Evolutionary conservation across 2,113 vertebrate genomes (phyloP), one percentile per base, ranked within the genome.

Genomic region (Neotoma lepida): DNA sequence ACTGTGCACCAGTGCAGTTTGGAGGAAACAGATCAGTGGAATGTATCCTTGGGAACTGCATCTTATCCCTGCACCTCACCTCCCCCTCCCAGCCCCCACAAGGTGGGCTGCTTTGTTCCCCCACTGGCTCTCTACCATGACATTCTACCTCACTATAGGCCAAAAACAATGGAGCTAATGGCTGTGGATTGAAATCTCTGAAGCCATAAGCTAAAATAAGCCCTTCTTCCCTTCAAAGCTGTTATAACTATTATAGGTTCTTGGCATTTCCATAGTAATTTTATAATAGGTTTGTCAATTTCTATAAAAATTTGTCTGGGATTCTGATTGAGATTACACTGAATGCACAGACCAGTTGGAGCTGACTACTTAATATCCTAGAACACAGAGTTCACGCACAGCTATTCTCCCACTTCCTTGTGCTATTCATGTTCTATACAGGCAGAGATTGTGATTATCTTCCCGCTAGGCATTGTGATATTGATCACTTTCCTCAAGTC

Each of bases 211-310:
- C n/a, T 12, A 74, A 73, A 88, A 88, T 44, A 44, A 88, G 12
- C 9, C 28, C 35, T 74, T 39, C 22, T 81, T 22, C 13, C 84
- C 85, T 80, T 86, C 71, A 86, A 81, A 80, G 56, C 28, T 96
- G 44, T 81, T 95, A 63, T 70, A 39, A 68, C 76, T 74, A 89
- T 91, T 95, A 51, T 51, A 96, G 41, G 33, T 90, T 28, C 44
- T 90, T 73, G 68, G 61, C 5, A 90, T 84, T 95, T 86, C 51
- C 81, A 89, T 17, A 68, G 44, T 12, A 81, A 86, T 49, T 95
- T 90, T 58, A 94, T 30, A 93, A 90, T 71, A 54, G 54, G n/a
- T 39, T 73, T 94, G 54, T 68, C 74, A 88, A 92, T 66, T 64
- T 88, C 71, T 74, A 77, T 7, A 96, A 97, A 66, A 95, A 61